Evolutionary conservation across 2,797 vertebrate species (phyloP), one percentile per base, ranked within the genome.

Genomic region (Bovichtus variegatus): DNA sequence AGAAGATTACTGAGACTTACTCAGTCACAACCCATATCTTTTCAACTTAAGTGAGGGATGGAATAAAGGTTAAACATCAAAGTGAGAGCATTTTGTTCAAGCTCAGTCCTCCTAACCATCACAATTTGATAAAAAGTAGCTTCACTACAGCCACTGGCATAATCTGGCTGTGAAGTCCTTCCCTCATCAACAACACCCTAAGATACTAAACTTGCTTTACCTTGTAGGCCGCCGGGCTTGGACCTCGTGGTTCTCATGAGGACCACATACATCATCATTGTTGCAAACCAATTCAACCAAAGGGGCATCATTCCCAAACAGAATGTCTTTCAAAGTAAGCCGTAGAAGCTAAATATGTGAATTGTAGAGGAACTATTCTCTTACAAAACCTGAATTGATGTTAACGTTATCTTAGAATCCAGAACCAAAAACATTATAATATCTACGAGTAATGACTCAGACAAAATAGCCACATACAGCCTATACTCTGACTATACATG

Each of bases 401-500:
- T 68, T 38, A 62, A 51, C 64, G 5, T 34, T 41, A 29, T 11
- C 38, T 53, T 34, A 55, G 36, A 27, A 60, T 38, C 29, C 40
- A 9, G 7, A 70, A 65, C 59, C 11, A 5, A 34, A 23, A 29
- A 19, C 9, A 46, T 60, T 6, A 9, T 57, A 50, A 63, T 47
- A 47, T 59, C 67, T 18, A 3, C 41, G 53, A 74, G 8, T 44
- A 65, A 62, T 60, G 23, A 78, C 10, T 57, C 4, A 38, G 23
- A 34, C 44, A 46, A 75, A 65, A 47, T 6, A 40, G 40, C 61
- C 58, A 59, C 59, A 65, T 43, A 21, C 21, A 40, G 63, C 38
- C 31, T 34, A 38, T 58, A 76, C 25, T 59, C 34, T 58, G 43
- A 34, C 43, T 44, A 27, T 27, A 54, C n/a, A 64, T 60, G 25